Evolutionary conservation across 2,888 invertebrate species (phyloP), one percentile per base, ranked within the genome.

Genomic region (Cantharis nigra): DNA sequence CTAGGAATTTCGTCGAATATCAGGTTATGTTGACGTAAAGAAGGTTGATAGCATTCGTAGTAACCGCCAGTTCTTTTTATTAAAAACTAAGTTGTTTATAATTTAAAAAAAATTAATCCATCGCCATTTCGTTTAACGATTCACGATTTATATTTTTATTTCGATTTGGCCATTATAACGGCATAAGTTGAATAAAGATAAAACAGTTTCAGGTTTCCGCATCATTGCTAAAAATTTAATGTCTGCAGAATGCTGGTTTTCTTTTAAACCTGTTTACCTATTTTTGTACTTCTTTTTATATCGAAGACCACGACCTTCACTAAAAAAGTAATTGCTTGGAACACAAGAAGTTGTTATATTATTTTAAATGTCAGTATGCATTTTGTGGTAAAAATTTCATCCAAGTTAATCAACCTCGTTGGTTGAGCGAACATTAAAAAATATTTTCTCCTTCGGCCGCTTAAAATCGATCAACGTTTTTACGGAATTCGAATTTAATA

Each of bases 261-360:
- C 77, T 75, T 74, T 71, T 69, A 78, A 78, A 78, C 77, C 77
- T 74, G 77, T 78, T 78, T 78, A 78, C 75, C 75, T 78, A 78
- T 78, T 78, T 78, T 78, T 78, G 74, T 65, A 78, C 71, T 78
- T 78, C 74, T 78, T 78, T 78, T 78, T 75, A 75, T 65, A 23
- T 63, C 14, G 69, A 75, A 78, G 77, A 74, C 74, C 77, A 71
- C 77, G 77, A 78, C 77, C 77, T 78, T 78, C 77, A 74, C 71
- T 75, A 75, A 75, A 74, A 75, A 78, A 78, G 74, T 63, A 71
- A 77, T 77, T 63, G 73, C 63, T 65, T 13, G 7, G 65, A 65
- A n/a, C 65, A 65, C 65, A 65, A 65, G 65, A 65, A 65, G 18
- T 65, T 65, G 20, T 65, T 65, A 65, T 65, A 23, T 65, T 65